Evolutionary conservation across 1,140 invertebrate species (phyloP).

Genomic region (Sycobia sp.): DNA sequence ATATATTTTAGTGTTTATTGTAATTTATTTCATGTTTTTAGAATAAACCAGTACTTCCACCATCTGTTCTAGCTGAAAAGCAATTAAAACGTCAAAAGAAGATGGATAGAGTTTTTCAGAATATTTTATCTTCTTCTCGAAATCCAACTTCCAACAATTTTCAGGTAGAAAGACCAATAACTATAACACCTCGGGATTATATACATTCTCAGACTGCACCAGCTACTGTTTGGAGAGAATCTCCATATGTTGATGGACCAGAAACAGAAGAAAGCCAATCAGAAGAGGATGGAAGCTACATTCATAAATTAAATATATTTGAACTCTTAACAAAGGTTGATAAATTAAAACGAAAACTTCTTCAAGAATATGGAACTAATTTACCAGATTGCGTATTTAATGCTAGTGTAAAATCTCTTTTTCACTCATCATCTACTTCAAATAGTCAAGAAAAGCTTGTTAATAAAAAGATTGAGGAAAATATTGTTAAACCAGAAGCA

Average conservation of each 20-base stretch:
- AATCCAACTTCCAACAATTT: background rate
- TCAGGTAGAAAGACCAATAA: conserved; percentile 44
- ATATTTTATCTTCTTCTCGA: conserved; percentile 34
- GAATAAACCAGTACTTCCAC: conserved; percentile 33
- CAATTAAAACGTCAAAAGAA: conserved; percentile 45
- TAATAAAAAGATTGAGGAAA: too few relatives aligned
- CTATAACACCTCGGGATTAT: conserved; percentile 36
- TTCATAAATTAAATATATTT: conserved; percentile 51
- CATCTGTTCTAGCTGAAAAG: conserved; percentile 40
- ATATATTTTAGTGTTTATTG: too few relatives aligned
- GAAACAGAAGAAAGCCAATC: background rate
- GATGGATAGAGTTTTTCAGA: conserved; percentile 47
- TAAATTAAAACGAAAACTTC: conserved; percentile 47
- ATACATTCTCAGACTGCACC: conserved; percentile 15
- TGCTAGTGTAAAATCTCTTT: conserved; percentile 45
- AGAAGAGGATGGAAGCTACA: conserved; percentile 32
- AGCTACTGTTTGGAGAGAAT: conserved; percentile 36
- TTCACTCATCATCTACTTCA: conserved; percentile 16
- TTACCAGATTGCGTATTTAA: conserved; percentile 52
- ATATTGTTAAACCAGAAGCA: background rate
- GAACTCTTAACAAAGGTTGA: conserved; percentile 53
- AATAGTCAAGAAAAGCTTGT: conserved; percentile 3
- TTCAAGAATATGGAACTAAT: conserved; percentile 50
- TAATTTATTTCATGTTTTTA: conserved; percentile 10
- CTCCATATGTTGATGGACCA: conserved; percentile 12